These are phyloP conservation scores for Notoglanidium macrostoma DNA, from an alignment of 2,797 vertebrate species.

Conservation along the genomic window DNA sequence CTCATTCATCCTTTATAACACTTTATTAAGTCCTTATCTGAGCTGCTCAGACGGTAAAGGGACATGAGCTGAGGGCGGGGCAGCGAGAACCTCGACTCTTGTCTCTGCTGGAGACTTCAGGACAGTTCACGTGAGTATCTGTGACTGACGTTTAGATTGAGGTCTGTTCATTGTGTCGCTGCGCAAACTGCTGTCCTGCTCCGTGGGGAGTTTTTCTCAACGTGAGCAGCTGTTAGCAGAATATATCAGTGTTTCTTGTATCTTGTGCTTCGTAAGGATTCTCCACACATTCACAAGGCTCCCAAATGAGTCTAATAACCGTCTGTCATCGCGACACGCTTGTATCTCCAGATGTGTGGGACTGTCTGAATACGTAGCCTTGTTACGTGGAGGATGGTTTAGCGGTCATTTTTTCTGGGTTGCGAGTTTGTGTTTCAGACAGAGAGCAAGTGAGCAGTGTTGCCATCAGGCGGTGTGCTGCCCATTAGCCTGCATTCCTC, in stretches of 20 bases:
- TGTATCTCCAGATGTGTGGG: not conserved
- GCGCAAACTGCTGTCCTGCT: not conserved
- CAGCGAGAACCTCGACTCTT: constrained; percentile 78
- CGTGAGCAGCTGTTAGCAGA: not conserved
- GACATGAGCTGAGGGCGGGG: constrained; percentile 75
- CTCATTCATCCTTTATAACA: constrained; percentile 41
- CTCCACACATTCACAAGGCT: not conserved
- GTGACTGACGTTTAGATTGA: not conserved
- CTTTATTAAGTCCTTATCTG: constrained; percentile 74
- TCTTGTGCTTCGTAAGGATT: not conserved
- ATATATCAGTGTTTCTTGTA: not conserved
- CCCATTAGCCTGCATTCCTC: constrained; percentile 70
- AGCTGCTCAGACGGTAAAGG: constrained; percentile 76
- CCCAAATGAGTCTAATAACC: not conserved
- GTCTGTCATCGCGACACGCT: not conserved
- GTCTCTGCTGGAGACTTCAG: constrained; percentile 76
- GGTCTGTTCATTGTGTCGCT: not conserved
- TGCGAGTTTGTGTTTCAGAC: constrained; percentile 44
- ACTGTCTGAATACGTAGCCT: not conserved
- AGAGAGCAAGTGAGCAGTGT: constrained; percentile 19
- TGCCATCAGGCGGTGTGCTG: constrained; percentile 55
- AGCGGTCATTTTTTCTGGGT: constrained; percentile 44
- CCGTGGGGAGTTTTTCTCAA: not conserved
- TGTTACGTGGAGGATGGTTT: constrained; percentile 13
- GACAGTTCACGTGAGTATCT: constrained; percentile 80